Conservation (phyloP, 1,140 invertebrate species). For the Cyclina sinensis region DNA sequence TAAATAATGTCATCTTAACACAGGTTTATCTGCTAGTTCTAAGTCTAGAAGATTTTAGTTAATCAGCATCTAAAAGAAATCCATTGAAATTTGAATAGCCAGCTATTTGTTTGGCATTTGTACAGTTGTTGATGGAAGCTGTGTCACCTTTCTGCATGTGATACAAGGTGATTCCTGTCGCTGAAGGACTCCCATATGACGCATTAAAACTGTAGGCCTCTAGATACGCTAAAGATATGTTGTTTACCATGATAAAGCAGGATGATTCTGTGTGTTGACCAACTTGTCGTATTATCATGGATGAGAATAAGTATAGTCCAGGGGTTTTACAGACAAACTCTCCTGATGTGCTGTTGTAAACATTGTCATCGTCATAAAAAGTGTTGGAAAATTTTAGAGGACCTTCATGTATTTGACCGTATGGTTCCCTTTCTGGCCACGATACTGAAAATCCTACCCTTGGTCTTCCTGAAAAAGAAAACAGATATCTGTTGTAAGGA, state of each 20-base stretch:
- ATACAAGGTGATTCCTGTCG: not conserved
- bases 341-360: not conserved
- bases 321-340: constrained; percentile 1
- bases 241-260: not conserved
- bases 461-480: not conserved
- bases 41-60: too few relatives aligned
- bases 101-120: not conserved
- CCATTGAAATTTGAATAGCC: constrained; percentile 28
- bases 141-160: not conserved
- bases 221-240: not conserved
- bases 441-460: not conserved
- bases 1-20: too few relatives aligned
- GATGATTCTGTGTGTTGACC: constrained; percentile 11
- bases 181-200: not conserved
- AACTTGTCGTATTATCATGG: not conserved
- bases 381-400: constrained; percentile 1
- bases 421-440: not conserved
- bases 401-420: not conserved
- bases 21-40: too few relatives aligned
- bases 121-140: not conserved
- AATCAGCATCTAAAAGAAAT: constrained; percentile 8
- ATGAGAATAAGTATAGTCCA: not conserved
- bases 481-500: too few relatives aligned
- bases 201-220: not conserved
- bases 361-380: not conserved